These are phyloP conservation scores for Ptychoptera albimana DNA, from an alignment of 2,888 invertebrate species.

Conservation along the genomic window DNA sequence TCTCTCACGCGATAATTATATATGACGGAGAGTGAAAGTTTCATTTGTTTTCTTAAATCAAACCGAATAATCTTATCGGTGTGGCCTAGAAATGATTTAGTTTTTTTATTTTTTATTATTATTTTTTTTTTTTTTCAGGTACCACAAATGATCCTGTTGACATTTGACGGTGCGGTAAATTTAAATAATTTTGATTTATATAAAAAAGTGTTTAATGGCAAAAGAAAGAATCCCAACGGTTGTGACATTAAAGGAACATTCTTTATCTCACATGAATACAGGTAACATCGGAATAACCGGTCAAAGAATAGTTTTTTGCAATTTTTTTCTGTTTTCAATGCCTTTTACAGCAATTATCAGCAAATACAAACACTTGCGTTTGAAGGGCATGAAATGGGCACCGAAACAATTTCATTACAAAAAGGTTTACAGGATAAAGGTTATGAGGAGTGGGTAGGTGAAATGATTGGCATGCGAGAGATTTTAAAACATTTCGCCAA, in stretches of 20 bases:
- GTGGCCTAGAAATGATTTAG: no score
- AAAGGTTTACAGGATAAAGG: slow-evolving; percentile 77
- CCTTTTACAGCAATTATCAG: slow-evolving; percentile 70
- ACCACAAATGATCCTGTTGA: slow-evolving; percentile 83
- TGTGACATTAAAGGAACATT: slow-evolving; percentile 83
- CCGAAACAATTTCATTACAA: slow-evolving; percentile 49
- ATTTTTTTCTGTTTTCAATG: neutral
- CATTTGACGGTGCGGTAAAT: slow-evolving; percentile 88
- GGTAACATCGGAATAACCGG: slow-evolving; percentile 27
- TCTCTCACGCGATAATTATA: no score
- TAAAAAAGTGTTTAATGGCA: slow-evolving; percentile 65
- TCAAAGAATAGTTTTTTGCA: neutral
- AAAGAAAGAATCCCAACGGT: slow-evolving; percentile 74
- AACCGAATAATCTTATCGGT: no score
- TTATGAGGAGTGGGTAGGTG: slow-evolving; percentile 85
- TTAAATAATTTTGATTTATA: slow-evolving; percentile 81
- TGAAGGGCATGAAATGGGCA: slow-evolving; percentile 70
- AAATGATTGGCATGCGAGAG: slow-evolving; percentile 88
- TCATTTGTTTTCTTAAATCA: no score
- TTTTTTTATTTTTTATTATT: neutral
- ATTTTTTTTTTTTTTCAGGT: slow-evolving; percentile 40
- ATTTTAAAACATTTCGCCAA: slow-evolving; percentile 70
- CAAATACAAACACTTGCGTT: slow-evolving; percentile 80
- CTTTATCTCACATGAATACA: slow-evolving; percentile 79
- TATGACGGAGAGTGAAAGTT: no score